These are phyloP conservation scores for Chloroclystis v-ata DNA, from an alignment of 2,888 invertebrate genomes.

Conservation along the genomic window DNA sequence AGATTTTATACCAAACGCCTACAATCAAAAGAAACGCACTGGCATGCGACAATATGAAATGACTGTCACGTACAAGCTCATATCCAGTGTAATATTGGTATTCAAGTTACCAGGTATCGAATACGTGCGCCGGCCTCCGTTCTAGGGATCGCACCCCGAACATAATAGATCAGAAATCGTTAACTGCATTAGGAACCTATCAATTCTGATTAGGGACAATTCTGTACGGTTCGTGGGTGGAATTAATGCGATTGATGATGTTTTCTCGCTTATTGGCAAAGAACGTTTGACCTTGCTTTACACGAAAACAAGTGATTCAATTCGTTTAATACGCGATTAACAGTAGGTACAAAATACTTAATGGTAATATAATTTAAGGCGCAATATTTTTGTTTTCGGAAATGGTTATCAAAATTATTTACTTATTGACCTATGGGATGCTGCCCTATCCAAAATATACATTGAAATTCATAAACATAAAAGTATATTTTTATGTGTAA, in stretches of 20 bases:
- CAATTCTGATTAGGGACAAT: conserved; percentile 28
- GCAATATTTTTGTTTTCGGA: no score
- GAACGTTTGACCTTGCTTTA: not conserved
- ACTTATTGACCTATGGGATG: no score
- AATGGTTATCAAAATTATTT: no score
- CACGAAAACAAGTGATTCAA: not conserved
- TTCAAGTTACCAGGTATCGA: conserved; percentile 35
- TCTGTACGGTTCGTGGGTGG: conserved; percentile 28
- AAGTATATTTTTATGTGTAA: no score
- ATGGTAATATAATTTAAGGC: no score
- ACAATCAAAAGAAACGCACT: conserved; percentile 14
- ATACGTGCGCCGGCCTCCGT: conserved; percentile 44
- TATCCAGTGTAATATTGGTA: conserved; percentile 28
- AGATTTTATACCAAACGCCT: not conserved
- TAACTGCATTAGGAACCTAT: conserved; percentile 24
- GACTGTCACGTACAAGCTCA: conserved; percentile 26
- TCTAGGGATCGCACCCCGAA: conserved; percentile 41
- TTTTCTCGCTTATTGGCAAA: not conserved
- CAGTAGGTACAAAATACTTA: no score
- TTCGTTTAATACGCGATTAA: not conserved
- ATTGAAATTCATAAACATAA: no score
- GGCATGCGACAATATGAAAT: conserved; percentile 22
- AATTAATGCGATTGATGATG: conserved; percentile 19
- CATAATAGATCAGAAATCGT: conserved; percentile 39
- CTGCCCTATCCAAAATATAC: no score